phyloP scores from a whole-genome alignment of 2,888 invertebrate genomes.

The Erynnis tages region DNA sequence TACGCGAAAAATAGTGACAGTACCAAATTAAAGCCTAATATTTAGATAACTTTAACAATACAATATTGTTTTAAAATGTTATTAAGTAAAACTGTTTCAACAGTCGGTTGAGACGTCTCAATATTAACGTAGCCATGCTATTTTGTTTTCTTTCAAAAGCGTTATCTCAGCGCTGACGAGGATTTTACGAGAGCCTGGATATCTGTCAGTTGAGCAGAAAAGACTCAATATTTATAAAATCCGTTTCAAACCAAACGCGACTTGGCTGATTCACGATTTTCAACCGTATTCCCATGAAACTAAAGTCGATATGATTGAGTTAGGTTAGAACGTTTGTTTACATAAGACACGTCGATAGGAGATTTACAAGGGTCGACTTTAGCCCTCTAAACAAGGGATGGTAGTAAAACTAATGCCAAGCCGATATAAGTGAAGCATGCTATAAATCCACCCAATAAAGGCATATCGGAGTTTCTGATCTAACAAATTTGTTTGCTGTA shows the following conservation, averaged over 20 bases:
- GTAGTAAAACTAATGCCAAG: conserved; percentile 24
- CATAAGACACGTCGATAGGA: conserved; percentile 48
- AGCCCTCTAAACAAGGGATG: conserved; percentile 47
- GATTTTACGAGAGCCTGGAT: conserved; percentile 4
- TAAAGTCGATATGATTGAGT: background rate
- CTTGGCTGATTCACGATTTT: background rate
- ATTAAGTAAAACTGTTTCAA: background rate
- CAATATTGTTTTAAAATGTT: no score
- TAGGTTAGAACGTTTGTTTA: conserved; percentile 39
- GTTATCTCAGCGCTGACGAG: background rate
- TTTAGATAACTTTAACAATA: no score
- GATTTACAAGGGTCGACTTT: conserved; percentile 52
- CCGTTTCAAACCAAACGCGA: background rate
- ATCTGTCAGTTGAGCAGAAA: conserved; percentile 9
- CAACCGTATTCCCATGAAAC: background rate
- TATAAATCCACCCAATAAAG: background rate
- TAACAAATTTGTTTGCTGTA: background rate
- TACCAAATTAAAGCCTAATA: no score
- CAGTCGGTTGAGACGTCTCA: background rate
- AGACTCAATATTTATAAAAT: conserved; percentile 20
- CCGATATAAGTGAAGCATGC: conserved; percentile 13
- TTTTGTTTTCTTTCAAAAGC: background rate
- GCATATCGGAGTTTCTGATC: background rate
- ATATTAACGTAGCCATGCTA: background rate
- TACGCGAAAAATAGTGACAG: no score